A percentile compares a stretch with the other conserved stretches of the same genome.
Conservation (phyloP, 2,888 invertebrate species). For the Lycaena phlaeas region DNA sequence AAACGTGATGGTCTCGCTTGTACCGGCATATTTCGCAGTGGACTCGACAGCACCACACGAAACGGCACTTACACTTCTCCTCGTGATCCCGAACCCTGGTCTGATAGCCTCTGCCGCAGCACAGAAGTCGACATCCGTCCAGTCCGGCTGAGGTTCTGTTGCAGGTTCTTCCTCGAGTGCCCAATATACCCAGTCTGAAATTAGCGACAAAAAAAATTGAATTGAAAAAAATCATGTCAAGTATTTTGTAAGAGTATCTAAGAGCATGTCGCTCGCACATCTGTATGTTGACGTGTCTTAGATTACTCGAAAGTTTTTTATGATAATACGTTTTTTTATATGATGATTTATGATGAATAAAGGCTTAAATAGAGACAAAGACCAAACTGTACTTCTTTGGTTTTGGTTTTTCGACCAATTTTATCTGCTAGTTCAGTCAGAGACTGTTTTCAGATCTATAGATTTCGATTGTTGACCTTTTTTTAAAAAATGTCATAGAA, state of each 20-base stretch:
- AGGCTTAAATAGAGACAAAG: too few species aligned
- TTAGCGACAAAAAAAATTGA: neutral
- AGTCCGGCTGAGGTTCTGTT: constrained; percentile 88
- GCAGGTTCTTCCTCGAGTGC: constrained; percentile 87
- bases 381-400: too few species aligned
- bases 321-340: too few species aligned
- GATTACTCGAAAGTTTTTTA: too few species aligned
- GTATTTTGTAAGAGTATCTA: too few species aligned
- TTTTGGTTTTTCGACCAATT: neutral
- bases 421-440: neutral
- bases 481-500: too few species aligned
- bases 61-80: constrained; percentile 91
- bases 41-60: constrained; percentile 93
- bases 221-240: too few species aligned
- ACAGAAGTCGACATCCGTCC: constrained; percentile 89
- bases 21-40: constrained; percentile 87
- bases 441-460: too few species aligned
- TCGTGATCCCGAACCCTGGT: constrained; percentile 86
- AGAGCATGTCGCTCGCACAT: too few species aligned
- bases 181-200: constrained; percentile 83
- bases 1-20: constrained; percentile 87
- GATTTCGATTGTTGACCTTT: too few species aligned
- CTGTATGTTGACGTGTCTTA: too few species aligned
- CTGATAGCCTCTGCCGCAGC: constrained; percentile 92
- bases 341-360: too few species aligned